Evolutionary conservation across 1,140 invertebrate genomes (phyloP), one percentile per base, ranked within the genome.

Genomic region (Phenacoccus solenopsis): DNA sequence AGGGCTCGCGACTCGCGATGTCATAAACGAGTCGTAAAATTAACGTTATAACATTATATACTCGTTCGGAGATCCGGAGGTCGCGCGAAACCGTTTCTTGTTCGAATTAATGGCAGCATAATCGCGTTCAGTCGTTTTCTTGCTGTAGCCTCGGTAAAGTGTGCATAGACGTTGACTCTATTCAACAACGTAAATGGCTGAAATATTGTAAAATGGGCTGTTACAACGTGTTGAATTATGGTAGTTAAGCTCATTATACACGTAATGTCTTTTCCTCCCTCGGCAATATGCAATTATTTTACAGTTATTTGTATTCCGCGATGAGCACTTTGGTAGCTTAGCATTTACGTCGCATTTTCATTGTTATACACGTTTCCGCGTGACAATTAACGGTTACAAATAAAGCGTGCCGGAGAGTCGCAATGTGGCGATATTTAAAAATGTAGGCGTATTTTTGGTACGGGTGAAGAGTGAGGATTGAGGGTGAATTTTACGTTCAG

Each of bases 191-290:
- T 49, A 49, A 49, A 49, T 49, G 38, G 38, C 20, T 49, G 20
- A 49, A 49, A 49, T 49, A 49, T 49, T 49, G 38, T 49, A 49
- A 49, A 49, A 49, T 49, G 38, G 38, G 38, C 38, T 49, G 38
- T 49, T 49, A 49, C 38, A 49, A 49, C 38, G 38, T 49, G 38
- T 49, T 49, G 38, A 49, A 49, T 49, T 49, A 49, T 49, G 38
- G 38, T 49, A 49, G 38, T 49, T 49, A 49, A 49, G 38, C 38
- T 49, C 38, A 49, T 49, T 49, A 49, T 49, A 49, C 38, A 49
- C 38, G 38, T 49, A 49, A 49, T 49, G 38, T 49, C 38, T 49
- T 49, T 49, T 49, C 38, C 38, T 49, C 38, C 38, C 38, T 49
- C 38, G 38, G 38, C 38, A 49, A n/a, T n/a, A 49, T 49, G 38